phyloP scores from a whole-genome alignment of 2,113 vertebrate genomes.

The Arenaria interpres region DNA sequence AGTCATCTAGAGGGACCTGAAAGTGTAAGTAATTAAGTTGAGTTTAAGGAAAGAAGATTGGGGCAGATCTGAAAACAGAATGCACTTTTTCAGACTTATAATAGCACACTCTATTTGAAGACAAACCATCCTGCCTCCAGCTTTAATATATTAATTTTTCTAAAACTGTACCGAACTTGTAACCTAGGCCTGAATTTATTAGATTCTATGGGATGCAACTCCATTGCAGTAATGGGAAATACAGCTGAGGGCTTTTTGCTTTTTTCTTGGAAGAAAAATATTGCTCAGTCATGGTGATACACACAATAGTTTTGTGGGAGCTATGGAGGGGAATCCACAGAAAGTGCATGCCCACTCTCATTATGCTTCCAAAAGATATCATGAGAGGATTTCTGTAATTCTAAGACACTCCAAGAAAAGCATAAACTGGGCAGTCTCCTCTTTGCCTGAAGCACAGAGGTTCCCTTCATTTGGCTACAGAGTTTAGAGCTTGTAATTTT shows the following conservation, averaged over 20 bases:
- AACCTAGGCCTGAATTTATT: neutral
- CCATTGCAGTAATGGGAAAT: neutral
- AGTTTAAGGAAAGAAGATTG: neutral
- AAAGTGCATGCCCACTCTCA: fast-evolving
- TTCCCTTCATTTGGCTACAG: neutral
- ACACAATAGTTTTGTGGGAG: neutral
- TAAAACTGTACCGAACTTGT: neutral
- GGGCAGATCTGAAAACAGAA: neutral
- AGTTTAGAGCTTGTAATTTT: neutral
- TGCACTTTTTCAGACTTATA: neutral
- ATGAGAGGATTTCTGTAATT: neutral
- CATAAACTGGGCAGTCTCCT: neutral
- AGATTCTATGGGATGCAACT: neutral
- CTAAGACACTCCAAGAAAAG: neutral
- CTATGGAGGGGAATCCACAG: neutral
- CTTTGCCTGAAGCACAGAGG: neutral
- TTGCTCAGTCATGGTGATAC: neutral
- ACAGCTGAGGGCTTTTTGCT: neutral
- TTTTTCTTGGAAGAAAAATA: neutral
- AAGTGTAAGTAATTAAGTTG: neutral
- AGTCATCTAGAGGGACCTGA: neutral
- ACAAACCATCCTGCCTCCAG: neutral
- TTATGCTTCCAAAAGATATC: neutral
- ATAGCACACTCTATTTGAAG: neutral
- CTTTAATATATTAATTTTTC: neutral